phyloP scores from a whole-genome alignment of 2,113 vertebrate species.

The Furnarius figulus region DNA sequence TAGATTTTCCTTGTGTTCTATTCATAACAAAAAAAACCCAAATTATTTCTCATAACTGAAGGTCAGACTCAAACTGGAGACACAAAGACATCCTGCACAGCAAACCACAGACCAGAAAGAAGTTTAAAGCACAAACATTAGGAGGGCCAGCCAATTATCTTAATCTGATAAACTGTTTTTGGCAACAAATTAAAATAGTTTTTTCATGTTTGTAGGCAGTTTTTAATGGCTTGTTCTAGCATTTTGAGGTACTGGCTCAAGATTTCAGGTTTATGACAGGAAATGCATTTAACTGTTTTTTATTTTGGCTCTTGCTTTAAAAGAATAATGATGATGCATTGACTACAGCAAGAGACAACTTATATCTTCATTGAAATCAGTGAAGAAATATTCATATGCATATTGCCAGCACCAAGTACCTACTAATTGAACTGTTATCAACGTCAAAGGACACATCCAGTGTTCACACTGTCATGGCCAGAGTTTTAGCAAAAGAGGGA shows the following conservation, averaged over 20 bases:
- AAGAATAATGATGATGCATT: background rate
- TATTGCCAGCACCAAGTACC: background rate
- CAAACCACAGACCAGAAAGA: background rate
- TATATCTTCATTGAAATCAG: background rate
- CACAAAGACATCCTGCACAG: background rate
- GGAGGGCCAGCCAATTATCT: background rate
- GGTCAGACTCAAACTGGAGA: background rate
- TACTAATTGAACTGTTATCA: background rate
- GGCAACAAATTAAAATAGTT: constrained; percentile 10
- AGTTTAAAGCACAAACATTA: background rate
- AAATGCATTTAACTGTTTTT: background rate
- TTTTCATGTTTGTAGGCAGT: background rate
- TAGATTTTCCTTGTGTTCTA: background rate
- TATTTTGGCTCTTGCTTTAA: background rate
- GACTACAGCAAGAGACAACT: background rate
- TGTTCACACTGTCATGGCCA: background rate
- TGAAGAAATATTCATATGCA: background rate
- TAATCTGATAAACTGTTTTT: background rate
- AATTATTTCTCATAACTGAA: background rate
- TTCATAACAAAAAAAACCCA: background rate
- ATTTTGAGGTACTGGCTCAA: background rate
- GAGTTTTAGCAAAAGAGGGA: background rate
- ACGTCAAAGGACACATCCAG: background rate
- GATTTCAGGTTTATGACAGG: background rate
- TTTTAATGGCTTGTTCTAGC: background rate